Base-by-base conservation (phyloP, 2,113 vertebrate species). In the Apaloderma vittatum region DNA sequence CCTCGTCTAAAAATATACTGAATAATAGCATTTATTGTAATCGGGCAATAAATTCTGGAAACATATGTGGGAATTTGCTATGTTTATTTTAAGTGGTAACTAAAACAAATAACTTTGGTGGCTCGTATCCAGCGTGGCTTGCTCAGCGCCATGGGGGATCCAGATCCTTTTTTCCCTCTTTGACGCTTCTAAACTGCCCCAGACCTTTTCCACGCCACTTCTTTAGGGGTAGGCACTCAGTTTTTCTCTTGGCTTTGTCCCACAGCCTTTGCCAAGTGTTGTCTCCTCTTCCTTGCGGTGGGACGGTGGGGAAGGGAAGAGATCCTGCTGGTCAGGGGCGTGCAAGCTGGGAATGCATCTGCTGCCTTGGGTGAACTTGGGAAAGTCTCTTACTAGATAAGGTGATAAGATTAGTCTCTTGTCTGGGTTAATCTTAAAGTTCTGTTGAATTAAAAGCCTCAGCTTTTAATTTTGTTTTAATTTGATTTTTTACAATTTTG, bases 31-130 rank as follows among this genome's bases (percentile, higher is more conserved):
- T 75, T 88, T 87, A 48, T 90, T 96, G 73, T 93, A 86, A 94
- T 82, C 16, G 1, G 88, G 84, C 86, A 96, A 49, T 91, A 96
- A 66, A 82, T 94, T 93, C 89, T 96, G 90, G 77, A 96, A 77
- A 73, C 1, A 1, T 71, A 87, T 82, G 67, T 94, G 63, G 91
- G 94, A 97, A 89, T 91, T 88, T 37, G 67, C 48, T 16, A 5
- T 71, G 48, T 51, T 34, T 96, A 74, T 93, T 93, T 87, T 73
- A 84, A 85, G 71, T 76, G 91, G 93, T 96, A 86, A 91, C 88
- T 93, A 91, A 93, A 94, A 55, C 18, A 55, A 78, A 85, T 65
- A 48, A 24, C 79, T 24, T 13, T 52, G 51, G 61, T 95, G 96
- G 94, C 96, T 80, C 43, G 46, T 55, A n/a, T 72, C 94, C 96